phyloP scores from a whole-genome alignment of 2,888 invertebrate genomes.

The Heteropelma amictum region DNA sequence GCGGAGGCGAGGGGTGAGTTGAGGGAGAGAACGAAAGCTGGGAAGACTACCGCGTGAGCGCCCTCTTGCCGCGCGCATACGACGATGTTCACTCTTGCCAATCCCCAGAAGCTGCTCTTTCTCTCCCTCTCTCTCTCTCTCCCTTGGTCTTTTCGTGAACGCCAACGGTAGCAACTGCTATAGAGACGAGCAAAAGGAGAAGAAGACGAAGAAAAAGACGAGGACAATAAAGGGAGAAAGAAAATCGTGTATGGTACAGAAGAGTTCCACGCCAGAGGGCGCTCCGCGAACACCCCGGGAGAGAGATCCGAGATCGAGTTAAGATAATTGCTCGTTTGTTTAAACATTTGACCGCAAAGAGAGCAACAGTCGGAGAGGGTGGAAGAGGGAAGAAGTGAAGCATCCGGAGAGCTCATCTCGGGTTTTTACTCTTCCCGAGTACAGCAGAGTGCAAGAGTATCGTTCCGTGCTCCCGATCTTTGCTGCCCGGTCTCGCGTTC shows the following conservation, averaged over 20 bases:
- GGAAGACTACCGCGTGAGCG: background rate
- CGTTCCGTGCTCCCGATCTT: constrained; percentile 20
- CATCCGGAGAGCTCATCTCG: constrained; percentile 35
- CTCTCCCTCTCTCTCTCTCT: constrained; percentile 2
- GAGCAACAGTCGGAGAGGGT: constrained; percentile 9
- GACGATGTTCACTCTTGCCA: constrained; percentile 58
- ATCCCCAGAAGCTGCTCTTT: constrained; percentile 33
- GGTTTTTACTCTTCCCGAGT: constrained; percentile 35
- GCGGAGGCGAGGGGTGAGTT: constrained; percentile 52
- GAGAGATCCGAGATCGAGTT: constrained; percentile 74
- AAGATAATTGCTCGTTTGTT: constrained; percentile 77
- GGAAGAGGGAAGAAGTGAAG: constrained; percentile 25
- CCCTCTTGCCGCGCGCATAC: constrained; percentile 34
- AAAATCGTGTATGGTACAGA: constrained; percentile 52
- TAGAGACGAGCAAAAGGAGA: constrained; percentile 39
- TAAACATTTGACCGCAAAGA: constrained; percentile 72
- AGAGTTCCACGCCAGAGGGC: constrained; percentile 39
- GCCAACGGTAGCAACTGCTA: constrained; percentile 50
- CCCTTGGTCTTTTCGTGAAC: constrained; percentile 9
- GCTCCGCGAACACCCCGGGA: constrained; percentile 60
- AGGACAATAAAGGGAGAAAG: constrained; percentile 45
- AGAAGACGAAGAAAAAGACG: constrained; percentile 26
- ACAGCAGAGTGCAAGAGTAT: constrained; percentile 27
- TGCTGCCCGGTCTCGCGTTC: constrained; percentile 27
- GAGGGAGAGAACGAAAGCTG: constrained; percentile 17